Conservation (phyloP, 2,797 vertebrate species). For the Galaxias olidus region DNA sequence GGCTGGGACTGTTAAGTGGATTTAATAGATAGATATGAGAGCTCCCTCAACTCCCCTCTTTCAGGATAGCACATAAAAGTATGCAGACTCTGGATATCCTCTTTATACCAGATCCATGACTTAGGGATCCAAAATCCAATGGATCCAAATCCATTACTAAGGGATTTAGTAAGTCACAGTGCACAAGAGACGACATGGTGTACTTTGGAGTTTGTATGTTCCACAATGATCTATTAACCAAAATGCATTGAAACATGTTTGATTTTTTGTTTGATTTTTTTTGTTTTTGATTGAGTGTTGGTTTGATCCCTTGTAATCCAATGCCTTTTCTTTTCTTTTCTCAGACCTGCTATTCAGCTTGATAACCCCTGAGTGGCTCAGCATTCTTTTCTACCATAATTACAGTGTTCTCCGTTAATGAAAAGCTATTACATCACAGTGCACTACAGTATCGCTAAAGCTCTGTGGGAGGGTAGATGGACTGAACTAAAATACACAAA, state of each 20-base stretch:
- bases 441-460: slow-evolving; percentile 30
- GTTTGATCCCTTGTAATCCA: too few species aligned
- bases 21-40: slow-evolving; percentile 37
- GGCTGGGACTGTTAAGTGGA: slow-evolving; percentile 33
- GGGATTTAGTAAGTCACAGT: too few species aligned
- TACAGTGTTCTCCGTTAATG: slow-evolving; percentile 31
- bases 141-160: too few species aligned
- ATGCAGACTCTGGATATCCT: too few species aligned
- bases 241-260: too few species aligned
- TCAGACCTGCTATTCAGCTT: slow-evolving; percentile 14
- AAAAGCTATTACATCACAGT: slow-evolving; percentile 38
- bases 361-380: slow-evolving; percentile 8
- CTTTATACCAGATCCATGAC: too few species aligned
- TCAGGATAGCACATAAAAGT: slow-evolving; percentile 7
- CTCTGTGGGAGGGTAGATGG: slow-evolving; percentile 22
- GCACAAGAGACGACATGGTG: too few species aligned
- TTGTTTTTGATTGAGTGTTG: too few species aligned
- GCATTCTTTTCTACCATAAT: slow-evolving; percentile 23
- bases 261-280: too few species aligned
- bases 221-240: too few species aligned
- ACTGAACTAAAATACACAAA: not conserved
- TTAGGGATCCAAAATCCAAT: too few species aligned
- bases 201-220: too few species aligned
- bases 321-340: slow-evolving; percentile 10
- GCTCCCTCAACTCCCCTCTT: slow-evolving; percentile 23